Base-by-base conservation (phyloP, 2,113 vertebrate species). In the Hyaena hyaena region DNA sequence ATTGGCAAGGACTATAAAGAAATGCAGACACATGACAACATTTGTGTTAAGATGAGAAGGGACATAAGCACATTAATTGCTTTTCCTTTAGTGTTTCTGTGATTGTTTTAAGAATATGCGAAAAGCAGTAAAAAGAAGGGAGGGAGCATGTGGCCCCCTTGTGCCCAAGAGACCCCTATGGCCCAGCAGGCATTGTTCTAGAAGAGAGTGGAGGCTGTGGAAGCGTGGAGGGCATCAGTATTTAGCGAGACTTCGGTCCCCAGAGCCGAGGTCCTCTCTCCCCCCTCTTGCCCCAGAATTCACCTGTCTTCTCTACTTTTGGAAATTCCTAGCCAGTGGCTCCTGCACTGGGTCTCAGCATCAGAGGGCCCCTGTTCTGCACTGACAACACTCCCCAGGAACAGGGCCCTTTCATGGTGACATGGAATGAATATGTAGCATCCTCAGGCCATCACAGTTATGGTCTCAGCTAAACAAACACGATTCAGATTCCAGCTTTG, bases 361-460 rank as follows among this genome's bases (percentile, higher is more conserved):
- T 15, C 45, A 35, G 45, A 11, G 45, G 53, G 4, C 6, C 6
- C 55, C 39, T n/a, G 14, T 61, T 48, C 82, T 21, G 28, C 5
- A 0, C 15, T 15, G 48, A n/a, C 45, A 15, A 3, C 58, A 3
- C 50, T 86, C 63, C 50, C 43, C 74, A 48, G 39, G 24, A 74
- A 12, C 3, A 74, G 16, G 39, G 73, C 73, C 39, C 24, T 74
- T 74, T 39, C 73, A 74, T 39, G 45, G 14, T 48, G 74, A 15
- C 71, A 1, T 6, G 26, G 35, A 39, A 1, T 81, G 8, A n/a
- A 43, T 3, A 0, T 7, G 15, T 15, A 4, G 5, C 0, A 0
- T 43, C 80, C 43, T 77, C 48, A 61, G 50, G 43, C 45, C 8
- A 1, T 81, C 17, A 7, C 35, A 43, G 26, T 28, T 43, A 3